phyloP scores from a whole-genome alignment of 2,888 invertebrate genomes.

The Leucoptera coffeella region DNA sequence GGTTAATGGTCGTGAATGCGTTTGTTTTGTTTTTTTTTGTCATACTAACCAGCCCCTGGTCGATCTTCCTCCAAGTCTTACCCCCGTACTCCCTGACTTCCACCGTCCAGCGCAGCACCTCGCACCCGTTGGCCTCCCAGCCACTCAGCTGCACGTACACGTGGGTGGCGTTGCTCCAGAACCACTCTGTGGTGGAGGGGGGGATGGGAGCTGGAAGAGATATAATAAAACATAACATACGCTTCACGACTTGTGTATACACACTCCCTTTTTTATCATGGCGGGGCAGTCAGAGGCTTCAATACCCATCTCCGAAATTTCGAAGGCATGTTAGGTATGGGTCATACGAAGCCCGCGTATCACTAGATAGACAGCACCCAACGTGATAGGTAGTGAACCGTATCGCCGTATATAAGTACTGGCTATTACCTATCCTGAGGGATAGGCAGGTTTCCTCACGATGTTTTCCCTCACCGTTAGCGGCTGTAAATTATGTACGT shows the following conservation, averaged over 20 bases:
- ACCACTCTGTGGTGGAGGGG: conserved; percentile 71
- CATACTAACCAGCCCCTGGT: conserved; percentile 24
- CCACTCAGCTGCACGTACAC: conserved; percentile 73
- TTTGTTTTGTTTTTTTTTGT: background rate
- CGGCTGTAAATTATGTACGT: too few relatives aligned
- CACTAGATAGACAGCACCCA: too few relatives aligned
- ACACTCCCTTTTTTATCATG: background rate
- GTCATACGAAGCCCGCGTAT: too few relatives aligned
- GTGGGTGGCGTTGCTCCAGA: conserved; percentile 75
- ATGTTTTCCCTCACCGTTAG: too few relatives aligned
- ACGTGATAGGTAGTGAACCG: too few relatives aligned
- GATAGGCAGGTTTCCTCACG: too few relatives aligned
- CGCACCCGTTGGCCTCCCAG: conserved; percentile 84
- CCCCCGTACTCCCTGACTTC: conserved; percentile 56
- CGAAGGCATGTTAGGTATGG: too few relatives aligned
- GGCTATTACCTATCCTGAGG: too few relatives aligned
- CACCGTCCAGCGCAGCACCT: conserved; percentile 72
- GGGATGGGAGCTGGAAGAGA: conserved; percentile 60
- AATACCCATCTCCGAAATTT: too few relatives aligned
- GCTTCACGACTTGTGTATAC: background rate
- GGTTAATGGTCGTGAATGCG: background rate
- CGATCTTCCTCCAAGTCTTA: conserved; percentile 39
- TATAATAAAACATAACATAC: background rate
- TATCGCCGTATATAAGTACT: too few relatives aligned
- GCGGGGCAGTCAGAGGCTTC: background rate